Evolutionary conservation across 2,797 vertebrate genomes (phyloP).

Genomic region (Catamblyrhynchus diadema): DNA sequence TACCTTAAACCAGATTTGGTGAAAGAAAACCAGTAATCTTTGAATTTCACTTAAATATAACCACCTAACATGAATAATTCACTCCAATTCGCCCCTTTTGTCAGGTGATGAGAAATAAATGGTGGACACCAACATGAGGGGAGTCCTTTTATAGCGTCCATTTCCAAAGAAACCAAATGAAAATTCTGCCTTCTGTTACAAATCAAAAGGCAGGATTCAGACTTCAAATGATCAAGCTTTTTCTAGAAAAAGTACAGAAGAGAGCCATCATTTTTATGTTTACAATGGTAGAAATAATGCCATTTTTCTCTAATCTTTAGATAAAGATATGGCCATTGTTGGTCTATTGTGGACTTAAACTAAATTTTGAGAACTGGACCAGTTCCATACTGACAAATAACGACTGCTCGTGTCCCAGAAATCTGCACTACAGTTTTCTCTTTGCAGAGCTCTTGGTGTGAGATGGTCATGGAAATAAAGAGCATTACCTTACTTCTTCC

Average conservation of each 20-base stretch:
- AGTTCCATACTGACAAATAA: conserved; percentile 16
- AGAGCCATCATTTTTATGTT: not conserved
- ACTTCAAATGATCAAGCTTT: not conserved
- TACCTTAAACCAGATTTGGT: not conserved
- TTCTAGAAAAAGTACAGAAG: not conserved
- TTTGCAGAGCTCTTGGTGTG: not conserved
- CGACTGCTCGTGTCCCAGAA: not conserved
- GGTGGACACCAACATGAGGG: not conserved
- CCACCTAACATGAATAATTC: not conserved
- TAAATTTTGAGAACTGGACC: not conserved
- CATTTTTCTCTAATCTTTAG: not conserved
- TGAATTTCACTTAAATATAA: not conserved
- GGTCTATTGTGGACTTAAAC: not conserved
- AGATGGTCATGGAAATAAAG: not conserved
- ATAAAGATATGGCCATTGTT: not conserved
- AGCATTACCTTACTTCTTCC: not conserved
- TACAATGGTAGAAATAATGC: conserved; percentile 12
- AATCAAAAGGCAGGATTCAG: not conserved
- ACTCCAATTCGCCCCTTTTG: not conserved
- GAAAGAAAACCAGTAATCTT: not conserved
- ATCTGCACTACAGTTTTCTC: not conserved
- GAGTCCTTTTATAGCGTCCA: not conserved
- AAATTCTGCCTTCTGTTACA: conserved; percentile 2
- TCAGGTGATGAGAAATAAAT: not conserved
- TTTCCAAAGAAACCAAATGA: not conserved